A percentile compares a stretch with the other conserved stretches of the same genome.
These are phyloP conservation scores for Danio rerio DNA, from an alignment of 2,113 vertebrate genomes.

Conservation along the genomic window DNA sequence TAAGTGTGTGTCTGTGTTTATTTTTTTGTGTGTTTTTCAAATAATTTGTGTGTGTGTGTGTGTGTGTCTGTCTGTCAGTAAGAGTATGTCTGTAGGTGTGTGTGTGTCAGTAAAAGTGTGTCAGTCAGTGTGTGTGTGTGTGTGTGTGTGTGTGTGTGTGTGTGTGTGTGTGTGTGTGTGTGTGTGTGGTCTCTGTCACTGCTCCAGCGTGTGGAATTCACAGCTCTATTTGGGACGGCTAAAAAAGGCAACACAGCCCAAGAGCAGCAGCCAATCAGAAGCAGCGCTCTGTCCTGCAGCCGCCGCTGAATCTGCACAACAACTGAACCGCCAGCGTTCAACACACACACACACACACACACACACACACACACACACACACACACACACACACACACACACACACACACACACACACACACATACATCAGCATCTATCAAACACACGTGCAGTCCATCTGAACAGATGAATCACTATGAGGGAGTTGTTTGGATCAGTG, in stretches of 20 bases:
- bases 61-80: neutral
- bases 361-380: neutral
- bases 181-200: constrained; percentile 76
- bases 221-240: constrained; percentile 85
- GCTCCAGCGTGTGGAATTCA: constrained; percentile 86
- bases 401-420: too few species aligned
- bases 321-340: constrained; percentile 66
- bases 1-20: too few species aligned
- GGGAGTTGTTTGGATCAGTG: too few species aligned
- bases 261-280: constrained; percentile 83
- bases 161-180: neutral
- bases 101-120: neutral
- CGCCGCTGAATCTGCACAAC: constrained; percentile 74
- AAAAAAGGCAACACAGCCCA: constrained; percentile 94
- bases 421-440: too few species aligned
- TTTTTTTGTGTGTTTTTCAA: too few species aligned
- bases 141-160: neutral
- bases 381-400: too few species aligned
- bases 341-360: constrained; percentile 13
- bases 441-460: too few species aligned
- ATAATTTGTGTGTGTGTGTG: too few species aligned
- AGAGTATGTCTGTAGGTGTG: too few species aligned
- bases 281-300: too few species aligned
- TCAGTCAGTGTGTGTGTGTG: neutral
- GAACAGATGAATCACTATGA: too few species aligned